phyloP scores from a whole-genome alignment of 2,888 invertebrate genomes.

The Auanema sp. region DNA sequence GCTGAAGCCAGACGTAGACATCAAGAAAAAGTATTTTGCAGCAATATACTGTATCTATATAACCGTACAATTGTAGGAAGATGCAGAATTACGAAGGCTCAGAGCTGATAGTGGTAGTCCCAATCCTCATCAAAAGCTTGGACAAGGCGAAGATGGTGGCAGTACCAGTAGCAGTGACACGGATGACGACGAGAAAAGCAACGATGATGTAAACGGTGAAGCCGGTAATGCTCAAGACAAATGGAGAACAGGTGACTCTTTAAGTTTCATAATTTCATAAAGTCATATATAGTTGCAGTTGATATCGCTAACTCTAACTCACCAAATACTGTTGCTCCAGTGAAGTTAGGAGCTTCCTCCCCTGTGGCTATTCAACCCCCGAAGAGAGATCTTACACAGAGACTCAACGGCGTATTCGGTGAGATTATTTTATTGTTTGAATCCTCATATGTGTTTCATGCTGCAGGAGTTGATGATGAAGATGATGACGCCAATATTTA shows the following conservation, averaged over 20 bases:
- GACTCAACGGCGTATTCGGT: slow-evolving; percentile 52
- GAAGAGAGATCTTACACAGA: slow-evolving; percentile 20
- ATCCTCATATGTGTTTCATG: background rate
- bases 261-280: background rate
- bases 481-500: slow-evolving; percentile 49
- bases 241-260: slow-evolving; percentile 12
- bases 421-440: slow-evolving; percentile 4
- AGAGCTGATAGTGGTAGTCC: slow-evolving; percentile 52
- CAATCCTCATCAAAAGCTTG: slow-evolving; percentile 53
- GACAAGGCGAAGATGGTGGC: slow-evolving; percentile 26
- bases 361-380: background rate
- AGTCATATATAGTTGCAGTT: background rate
- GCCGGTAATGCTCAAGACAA: background rate
- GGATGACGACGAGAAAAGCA: slow-evolving; percentile 16
- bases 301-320: too few relatives aligned
- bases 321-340: background rate
- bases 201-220: background rate
- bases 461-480: slow-evolving; percentile 21
- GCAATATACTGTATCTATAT: background rate
- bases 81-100: slow-evolving; percentile 42
- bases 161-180: slow-evolving; percentile 19
- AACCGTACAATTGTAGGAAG: slow-evolving; percentile 38
- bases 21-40: slow-evolving; percentile 19
- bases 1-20: slow-evolving; percentile 48
- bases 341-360: background rate